Evolutionary conservation across 2,888 invertebrate species (phyloP).

Genomic region (Mythimna lalbum): DNA sequence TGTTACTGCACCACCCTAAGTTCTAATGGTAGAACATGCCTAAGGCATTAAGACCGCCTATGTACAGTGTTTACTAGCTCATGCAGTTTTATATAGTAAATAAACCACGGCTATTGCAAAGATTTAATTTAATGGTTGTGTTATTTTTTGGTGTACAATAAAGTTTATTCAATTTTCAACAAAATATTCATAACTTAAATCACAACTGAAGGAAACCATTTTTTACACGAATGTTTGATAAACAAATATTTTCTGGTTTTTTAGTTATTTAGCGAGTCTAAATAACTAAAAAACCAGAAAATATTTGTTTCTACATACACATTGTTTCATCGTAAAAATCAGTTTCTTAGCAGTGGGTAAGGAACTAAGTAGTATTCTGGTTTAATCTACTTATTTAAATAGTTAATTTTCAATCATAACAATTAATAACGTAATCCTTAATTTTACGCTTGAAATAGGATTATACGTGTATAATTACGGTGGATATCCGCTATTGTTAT

Average conservation of each 20-base stretch:
- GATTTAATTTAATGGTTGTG: too few species aligned
- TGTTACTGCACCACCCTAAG: too few species aligned
- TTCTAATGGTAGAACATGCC: too few species aligned
- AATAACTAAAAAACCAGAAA: too few species aligned
- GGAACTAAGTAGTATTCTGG: constrained; percentile 1
- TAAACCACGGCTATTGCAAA: too few species aligned
- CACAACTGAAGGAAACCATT: not conserved
- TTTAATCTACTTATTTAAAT: constrained; percentile 39
- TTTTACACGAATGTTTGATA: not conserved
- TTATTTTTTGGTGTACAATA: too few species aligned
- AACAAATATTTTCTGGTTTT: not conserved
- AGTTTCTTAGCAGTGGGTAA: not conserved
- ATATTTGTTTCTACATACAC: not conserved
- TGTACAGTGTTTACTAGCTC: too few species aligned
- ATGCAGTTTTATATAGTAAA: too few species aligned
- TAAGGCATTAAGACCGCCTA: too few species aligned
- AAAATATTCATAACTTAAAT: too few species aligned
- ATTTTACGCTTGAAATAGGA: constrained; percentile 65
- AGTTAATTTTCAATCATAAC: constrained; percentile 53
- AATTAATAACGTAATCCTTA: constrained; percentile 66
- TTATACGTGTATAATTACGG: constrained; percentile 69
- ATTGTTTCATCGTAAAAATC: not conserved
- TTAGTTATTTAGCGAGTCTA: not conserved
- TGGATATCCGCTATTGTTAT: constrained; percentile 74
- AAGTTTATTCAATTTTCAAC: too few species aligned